Evolutionary conservation across 2,888 invertebrate species (phyloP).

Genomic region (Agrilus biguttatus): DNA sequence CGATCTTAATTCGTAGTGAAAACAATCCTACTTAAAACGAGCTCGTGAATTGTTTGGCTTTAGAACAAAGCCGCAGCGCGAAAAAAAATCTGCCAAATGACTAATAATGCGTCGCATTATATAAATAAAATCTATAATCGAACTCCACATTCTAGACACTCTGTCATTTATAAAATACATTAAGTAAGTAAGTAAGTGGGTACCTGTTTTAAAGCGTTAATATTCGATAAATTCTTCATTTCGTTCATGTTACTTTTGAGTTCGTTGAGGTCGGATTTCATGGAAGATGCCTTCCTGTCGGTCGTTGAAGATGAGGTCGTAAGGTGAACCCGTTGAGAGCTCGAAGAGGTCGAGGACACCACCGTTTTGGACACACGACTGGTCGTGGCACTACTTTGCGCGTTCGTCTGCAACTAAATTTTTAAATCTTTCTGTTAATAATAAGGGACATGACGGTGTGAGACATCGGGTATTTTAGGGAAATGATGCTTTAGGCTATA

Average conservation of each 20-base stretch:
- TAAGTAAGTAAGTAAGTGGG: neutral
- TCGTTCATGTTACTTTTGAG: constrained; percentile 75
- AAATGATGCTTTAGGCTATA: constrained; percentile 12
- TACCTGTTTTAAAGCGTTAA: constrained; percentile 8
- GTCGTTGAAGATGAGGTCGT: constrained; percentile 33
- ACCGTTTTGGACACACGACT: constrained; percentile 26
- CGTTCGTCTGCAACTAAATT: constrained; percentile 35
- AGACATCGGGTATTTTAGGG: constrained; percentile 15
- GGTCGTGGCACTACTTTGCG: constrained; percentile 44
- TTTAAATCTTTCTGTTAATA: constrained; percentile 11
- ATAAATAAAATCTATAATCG: no score
- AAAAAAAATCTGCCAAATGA: no score
- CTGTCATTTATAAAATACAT: no score
- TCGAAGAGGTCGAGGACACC: constrained; percentile 31
- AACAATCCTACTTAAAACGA: no score
- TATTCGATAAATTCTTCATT: constrained; percentile 55
- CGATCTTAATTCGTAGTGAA: no score
- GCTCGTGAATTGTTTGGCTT: no score
- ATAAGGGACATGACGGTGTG: constrained; percentile 9
- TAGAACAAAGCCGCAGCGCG: no score
- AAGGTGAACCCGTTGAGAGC: constrained; percentile 33
- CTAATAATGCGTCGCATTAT: no score
- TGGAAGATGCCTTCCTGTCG: constrained; percentile 69
- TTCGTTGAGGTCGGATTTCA: constrained; percentile 66
- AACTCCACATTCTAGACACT: no score